phyloP scores from a whole-genome alignment of 2,113 vertebrate species.

The Ictalurus furcatus region DNA sequence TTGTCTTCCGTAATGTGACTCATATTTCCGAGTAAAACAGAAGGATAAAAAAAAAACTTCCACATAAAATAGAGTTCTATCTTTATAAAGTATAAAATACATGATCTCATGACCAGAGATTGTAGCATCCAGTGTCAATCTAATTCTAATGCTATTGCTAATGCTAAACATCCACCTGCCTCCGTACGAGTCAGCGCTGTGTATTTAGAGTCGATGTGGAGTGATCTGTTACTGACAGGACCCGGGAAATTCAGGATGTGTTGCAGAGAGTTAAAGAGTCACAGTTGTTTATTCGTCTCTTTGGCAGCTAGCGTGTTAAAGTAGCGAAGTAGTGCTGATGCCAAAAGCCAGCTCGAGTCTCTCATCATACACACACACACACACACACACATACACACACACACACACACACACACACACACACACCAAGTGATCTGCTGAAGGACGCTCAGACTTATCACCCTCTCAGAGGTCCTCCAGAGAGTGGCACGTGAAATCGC shows the following conservation, averaged over 20 bases:
- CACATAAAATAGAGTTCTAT: not conserved
- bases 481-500: slow-evolving; percentile 29
- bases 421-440: slow-evolving; percentile 15
- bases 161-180: slow-evolving; percentile 66
- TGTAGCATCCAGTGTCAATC: not conserved
- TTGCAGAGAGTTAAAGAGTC: slow-evolving; percentile 34
- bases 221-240: slow-evolving; percentile 6
- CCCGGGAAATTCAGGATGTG: slow-evolving; percentile 10
- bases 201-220: slow-evolving; percentile 7
- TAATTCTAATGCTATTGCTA: slow-evolving; percentile 27
- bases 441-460: slow-evolving; percentile 49
- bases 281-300: slow-evolving; percentile 16
- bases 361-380: slow-evolving; percentile 11
- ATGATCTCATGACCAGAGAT: not conserved
- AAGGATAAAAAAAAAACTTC: not conserved
- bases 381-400: slow-evolving; percentile 31
- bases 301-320: slow-evolving; percentile 4
- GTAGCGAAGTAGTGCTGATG: slow-evolving; percentile 14
- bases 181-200: slow-evolving; percentile 26
- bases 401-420: slow-evolving; percentile 8
- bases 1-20: not conserved
- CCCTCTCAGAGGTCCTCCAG: slow-evolving; percentile 41
- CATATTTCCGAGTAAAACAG: not conserved
- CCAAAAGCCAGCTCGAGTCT: slow-evolving; percentile 20
- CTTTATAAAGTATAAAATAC: not conserved